phyloP scores from a whole-genome alignment of 2,888 invertebrate genomes.

The Drosophila cracens region DNA sequence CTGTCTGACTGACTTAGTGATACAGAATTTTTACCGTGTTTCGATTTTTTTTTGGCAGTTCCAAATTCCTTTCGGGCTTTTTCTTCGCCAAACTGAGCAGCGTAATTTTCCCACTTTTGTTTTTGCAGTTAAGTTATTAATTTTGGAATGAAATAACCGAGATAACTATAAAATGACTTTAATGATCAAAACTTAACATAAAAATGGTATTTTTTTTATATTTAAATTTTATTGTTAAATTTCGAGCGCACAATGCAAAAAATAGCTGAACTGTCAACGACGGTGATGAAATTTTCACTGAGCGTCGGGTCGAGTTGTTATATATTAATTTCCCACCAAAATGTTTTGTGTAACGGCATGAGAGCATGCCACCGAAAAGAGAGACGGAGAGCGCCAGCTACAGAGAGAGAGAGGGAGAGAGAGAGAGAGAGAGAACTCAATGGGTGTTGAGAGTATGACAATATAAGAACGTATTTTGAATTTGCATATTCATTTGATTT shows the following conservation, averaged over 20 bases:
- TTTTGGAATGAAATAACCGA: conserved; percentile 11
- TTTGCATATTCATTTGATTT: neutral
- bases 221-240: conserved; percentile 46
- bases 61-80: conserved; percentile 38
- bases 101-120: conserved; percentile 16
- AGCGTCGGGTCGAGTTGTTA: conserved; percentile 60
- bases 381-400: neutral
- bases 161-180: conserved; percentile 13
- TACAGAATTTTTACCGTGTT: conserved; percentile 80
- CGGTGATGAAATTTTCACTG: conserved; percentile 85
- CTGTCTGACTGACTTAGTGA: conserved; percentile 65
- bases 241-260: conserved; percentile 49
- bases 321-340: conserved; percentile 77
- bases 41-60: conserved; percentile 72
- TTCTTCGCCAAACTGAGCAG: conserved; percentile 6
- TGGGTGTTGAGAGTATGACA: neutral
- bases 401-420: conserved; percentile 25
- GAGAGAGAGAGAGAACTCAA: conserved; percentile 26
- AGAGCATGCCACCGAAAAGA: conserved; percentile 24
- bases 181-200: conserved; percentile 43
- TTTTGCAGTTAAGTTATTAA: conserved; percentile 6
- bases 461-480: neutral
- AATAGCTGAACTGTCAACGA: conserved; percentile 80
- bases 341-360: conserved; percentile 47
- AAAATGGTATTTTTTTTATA: conserved; percentile 37